Evolutionary conservation across 2,113 vertebrate genomes (phyloP).

Genomic region (Climacteris rufus): DNA sequence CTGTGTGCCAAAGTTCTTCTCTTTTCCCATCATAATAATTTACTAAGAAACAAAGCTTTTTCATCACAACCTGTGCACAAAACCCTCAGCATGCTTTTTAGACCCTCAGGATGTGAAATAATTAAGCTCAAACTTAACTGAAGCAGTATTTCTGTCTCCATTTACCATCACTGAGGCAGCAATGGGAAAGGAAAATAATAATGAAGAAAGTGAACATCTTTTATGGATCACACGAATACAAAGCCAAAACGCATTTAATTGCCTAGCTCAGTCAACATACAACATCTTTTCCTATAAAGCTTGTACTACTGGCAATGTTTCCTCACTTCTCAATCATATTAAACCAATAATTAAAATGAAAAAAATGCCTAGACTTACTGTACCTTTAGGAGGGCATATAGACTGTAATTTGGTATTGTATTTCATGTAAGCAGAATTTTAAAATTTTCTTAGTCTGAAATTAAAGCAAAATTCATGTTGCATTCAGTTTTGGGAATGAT

Average conservation of each 20-base stretch:
- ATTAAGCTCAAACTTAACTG: background rate
- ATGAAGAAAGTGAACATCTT: slow-evolving; percentile 26
- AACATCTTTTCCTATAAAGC: slow-evolving; percentile 8
- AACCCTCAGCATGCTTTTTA: background rate
- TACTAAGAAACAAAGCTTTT: background rate
- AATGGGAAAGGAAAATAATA: slow-evolving; percentile 7
- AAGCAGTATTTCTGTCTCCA: background rate
- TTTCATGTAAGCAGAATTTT: background rate
- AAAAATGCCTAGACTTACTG: background rate
- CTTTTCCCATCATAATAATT: background rate
- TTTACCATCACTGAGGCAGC: slow-evolving; percentile 22
- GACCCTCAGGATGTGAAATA: slow-evolving; percentile 5
- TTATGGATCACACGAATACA: slow-evolving; percentile 31
- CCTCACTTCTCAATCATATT: slow-evolving; percentile 14
- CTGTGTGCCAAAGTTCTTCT: background rate
- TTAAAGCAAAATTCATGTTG: background rate
- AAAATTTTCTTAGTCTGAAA: slow-evolving; percentile 1
- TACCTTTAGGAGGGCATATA: background rate
- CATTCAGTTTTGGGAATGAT: background rate
- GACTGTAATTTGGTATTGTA: background rate
- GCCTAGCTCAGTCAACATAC: background rate
- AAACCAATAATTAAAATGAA: background rate
- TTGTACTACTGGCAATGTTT: slow-evolving; percentile 13
- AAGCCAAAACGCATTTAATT: slow-evolving; percentile 1
- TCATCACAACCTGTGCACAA: background rate